These are phyloP conservation scores for Botia kubotai DNA, from an alignment of 2,797 vertebrate genomes.

Conservation along the genomic window DNA sequence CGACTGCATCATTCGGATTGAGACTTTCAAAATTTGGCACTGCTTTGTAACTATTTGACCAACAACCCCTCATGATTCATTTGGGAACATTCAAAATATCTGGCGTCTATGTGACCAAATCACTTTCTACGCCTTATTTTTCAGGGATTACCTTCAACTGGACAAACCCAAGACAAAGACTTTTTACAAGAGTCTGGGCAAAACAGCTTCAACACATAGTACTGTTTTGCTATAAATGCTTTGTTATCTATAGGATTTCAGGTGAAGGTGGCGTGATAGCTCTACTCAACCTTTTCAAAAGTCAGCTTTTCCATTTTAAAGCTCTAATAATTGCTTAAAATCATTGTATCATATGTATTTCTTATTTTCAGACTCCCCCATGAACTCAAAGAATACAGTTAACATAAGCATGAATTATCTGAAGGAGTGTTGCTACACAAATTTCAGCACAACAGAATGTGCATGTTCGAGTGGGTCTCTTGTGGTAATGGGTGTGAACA, in stretches of 20 bases:
- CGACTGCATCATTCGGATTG: slow-evolving; percentile 47
- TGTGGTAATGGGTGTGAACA: slow-evolving; percentile 73
- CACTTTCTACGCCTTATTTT: neutral
- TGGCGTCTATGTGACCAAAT: slow-evolving; percentile 20
- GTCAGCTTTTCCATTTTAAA: neutral
- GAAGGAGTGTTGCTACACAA: neutral
- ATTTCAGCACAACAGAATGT: slow-evolving; percentile 54
- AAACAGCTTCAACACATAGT: neutral
- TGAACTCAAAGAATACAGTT: neutral
- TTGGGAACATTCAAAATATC: slow-evolving; percentile 3
- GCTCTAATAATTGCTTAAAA: slow-evolving; percentile 1
- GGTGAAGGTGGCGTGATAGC: neutral
- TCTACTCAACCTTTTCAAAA: neutral
- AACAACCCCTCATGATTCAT: slow-evolving; percentile 11
- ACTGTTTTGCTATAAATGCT: neutral
- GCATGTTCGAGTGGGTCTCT: slow-evolving; percentile 66
- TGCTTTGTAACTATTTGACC: slow-evolving; percentile 27
- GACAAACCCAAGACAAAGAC: neutral
- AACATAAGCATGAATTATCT: slow-evolving; percentile 1
- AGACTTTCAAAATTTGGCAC: slow-evolving; percentile 35
- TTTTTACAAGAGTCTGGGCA: neutral
- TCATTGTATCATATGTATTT: slow-evolving; percentile 16
- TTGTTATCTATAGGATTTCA: neutral
- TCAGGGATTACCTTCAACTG: neutral
- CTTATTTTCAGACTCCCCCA: neutral